Conservation (phyloP, 2,113 vertebrate species). For the Monarcha castaneiventris region DNA sequence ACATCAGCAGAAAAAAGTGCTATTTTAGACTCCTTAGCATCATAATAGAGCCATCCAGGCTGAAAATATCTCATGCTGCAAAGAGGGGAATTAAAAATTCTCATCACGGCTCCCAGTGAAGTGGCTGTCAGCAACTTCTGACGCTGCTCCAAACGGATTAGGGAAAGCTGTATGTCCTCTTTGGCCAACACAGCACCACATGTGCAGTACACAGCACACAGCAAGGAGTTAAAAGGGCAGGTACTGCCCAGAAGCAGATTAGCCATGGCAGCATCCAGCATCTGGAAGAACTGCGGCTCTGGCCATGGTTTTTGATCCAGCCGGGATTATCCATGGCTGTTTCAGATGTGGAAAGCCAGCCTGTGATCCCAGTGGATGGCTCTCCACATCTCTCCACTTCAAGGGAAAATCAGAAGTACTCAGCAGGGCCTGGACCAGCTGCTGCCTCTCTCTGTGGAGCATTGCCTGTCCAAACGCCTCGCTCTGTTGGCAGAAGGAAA, state of each 20-base stretch:
- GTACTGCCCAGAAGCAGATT: background rate
- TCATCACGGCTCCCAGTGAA: background rate
- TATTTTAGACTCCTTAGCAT: background rate
- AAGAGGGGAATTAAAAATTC: background rate
- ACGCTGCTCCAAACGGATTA: accelerated
- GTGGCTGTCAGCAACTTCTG: background rate
- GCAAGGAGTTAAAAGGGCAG: background rate
- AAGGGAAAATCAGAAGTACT: background rate
- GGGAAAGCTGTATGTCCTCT: background rate
- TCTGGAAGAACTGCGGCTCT: background rate
- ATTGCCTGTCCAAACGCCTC: background rate
- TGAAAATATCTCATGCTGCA: background rate
- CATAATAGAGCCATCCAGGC: background rate
- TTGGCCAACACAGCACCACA: background rate
- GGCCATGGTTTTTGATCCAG: background rate
- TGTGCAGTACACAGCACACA: background rate
- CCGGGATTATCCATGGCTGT: background rate
- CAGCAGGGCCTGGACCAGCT: background rate
- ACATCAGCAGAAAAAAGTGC: background rate
- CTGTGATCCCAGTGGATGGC: conserved; percentile 17
- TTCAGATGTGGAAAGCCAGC: background rate
- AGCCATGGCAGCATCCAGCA: background rate
- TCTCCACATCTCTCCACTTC: conserved; percentile 1
- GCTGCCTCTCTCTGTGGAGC: background rate
- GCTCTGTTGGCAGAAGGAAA: background rate